phyloP scores from a whole-genome alignment of 1,140 invertebrate genomes.

The Diploscapter pachys region DNA sequence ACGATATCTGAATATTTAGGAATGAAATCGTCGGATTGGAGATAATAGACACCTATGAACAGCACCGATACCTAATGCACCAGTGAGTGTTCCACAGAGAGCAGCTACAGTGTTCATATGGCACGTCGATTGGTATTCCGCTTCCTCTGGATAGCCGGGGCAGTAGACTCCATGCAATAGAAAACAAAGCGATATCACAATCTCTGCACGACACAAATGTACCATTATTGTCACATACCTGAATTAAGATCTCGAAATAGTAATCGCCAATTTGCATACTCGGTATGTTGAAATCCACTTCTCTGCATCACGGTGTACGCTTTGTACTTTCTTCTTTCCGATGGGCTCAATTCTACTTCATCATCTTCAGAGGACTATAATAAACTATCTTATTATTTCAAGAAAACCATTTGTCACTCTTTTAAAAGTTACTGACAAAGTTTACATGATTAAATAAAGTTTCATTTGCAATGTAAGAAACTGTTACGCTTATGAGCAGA shows the following conservation, averaged over 20 bases:
- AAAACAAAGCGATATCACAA: slow-evolving; percentile 52
- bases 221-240: slow-evolving; percentile 55
- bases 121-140: slow-evolving; percentile 52
- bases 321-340: slow-evolving; percentile 48
- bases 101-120: slow-evolving; percentile 56
- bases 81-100: slow-evolving; percentile 52
- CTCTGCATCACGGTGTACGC: slow-evolving; percentile 57
- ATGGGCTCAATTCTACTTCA: slow-evolving; percentile 36
- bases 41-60: slow-evolving; percentile 42
- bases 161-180: slow-evolving; percentile 51
- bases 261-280: slow-evolving; percentile 33
- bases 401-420: too few species aligned
- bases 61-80: slow-evolving; percentile 51
- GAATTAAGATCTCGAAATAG: background rate
- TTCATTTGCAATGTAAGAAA: too few species aligned
- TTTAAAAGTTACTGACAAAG: too few species aligned
- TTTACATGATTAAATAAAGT: too few species aligned
- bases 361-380: slow-evolving; percentile 46
- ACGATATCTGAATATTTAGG: slow-evolving; percentile 40
- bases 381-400: slow-evolving; percentile 9
- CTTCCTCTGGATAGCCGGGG: slow-evolving; percentile 50
- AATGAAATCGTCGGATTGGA: background rate
- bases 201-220: slow-evolving; percentile 52
- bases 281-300: slow-evolving; percentile 53
- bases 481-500: background rate